phyloP scores from a whole-genome alignment of 2,113 vertebrate species.

The Lasiurus borealis region DNA sequence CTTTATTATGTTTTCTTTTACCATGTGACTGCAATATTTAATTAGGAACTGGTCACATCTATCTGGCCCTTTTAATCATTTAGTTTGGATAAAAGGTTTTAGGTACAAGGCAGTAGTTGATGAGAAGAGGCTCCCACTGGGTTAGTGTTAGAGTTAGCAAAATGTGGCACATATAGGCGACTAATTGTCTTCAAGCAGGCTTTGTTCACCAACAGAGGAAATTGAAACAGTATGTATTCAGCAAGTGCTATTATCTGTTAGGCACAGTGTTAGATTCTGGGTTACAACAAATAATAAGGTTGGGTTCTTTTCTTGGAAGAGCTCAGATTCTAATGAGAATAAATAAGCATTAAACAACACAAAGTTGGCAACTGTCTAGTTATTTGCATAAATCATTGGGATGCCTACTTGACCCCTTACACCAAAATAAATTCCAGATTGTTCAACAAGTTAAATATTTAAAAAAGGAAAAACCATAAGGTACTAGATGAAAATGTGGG shows the following conservation, averaged over 20 bases:
- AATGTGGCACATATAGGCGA: conserved; percentile 38
- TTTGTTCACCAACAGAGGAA: conserved; percentile 52
- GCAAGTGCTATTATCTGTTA: conserved; percentile 14
- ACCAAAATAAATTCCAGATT: conserved; percentile 29
- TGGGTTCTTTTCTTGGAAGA: conserved; percentile 50
- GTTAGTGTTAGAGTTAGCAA: conserved; percentile 36
- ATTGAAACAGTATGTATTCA: conserved; percentile 37
- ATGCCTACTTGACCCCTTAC: not conserved
- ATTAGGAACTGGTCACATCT: conserved; percentile 44
- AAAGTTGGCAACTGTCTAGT: not conserved
- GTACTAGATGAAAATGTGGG: conserved; percentile 11
- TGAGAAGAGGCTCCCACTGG: conserved; percentile 48
- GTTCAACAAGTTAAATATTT: conserved; percentile 44
- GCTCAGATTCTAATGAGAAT: not conserved
- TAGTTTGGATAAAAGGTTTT: conserved; percentile 57
- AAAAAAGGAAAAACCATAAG: not conserved
- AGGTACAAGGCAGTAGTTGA: conserved; percentile 56
- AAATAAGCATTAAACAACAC: conserved; percentile 40
- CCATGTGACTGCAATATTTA: conserved; percentile 35
- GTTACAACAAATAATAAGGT: conserved; percentile 41
- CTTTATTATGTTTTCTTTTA: conserved; percentile 65
- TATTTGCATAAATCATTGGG: conserved; percentile 45
- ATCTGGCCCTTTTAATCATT: conserved; percentile 56
- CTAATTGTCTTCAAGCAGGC: conserved; percentile 56
- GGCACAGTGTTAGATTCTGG: conserved; percentile 16